Evolutionary conservation across 1,140 invertebrate genomes (phyloP).

Genomic region (Aricia agestis): DNA sequence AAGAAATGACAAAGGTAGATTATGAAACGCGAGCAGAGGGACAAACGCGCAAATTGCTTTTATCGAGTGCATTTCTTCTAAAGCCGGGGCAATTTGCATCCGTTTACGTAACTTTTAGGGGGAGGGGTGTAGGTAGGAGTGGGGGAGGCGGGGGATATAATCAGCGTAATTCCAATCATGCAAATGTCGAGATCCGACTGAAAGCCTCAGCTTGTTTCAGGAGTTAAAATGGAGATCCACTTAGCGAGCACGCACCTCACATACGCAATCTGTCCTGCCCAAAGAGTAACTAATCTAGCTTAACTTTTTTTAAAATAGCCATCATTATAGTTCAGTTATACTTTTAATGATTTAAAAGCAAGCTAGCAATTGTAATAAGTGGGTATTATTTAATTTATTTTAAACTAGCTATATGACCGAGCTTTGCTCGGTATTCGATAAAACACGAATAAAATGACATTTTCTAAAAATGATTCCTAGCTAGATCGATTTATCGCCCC

Average conservation of each 20-base stretch:
- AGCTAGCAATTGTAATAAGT: too few species aligned
- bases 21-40: too few species aligned
- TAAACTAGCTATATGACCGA: too few species aligned
- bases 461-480: too few species aligned
- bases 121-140: conserved; percentile 27
- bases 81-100: conserved; percentile 66
- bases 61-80: conserved; percentile 26
- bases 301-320: too few species aligned
- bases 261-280: conserved; percentile 65
- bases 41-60: not conserved
- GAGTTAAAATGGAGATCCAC: conserved; percentile 75
- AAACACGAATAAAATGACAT: too few species aligned
- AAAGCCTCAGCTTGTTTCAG: conserved; percentile 75
- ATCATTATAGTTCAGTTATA: too few species aligned
- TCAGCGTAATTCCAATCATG: conserved; percentile 75
- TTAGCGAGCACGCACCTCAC: conserved; percentile 68
- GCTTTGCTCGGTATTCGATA: too few species aligned
- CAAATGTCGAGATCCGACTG: conserved; percentile 73
- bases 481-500: too few species aligned
- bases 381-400: too few species aligned
- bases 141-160: conserved; percentile 43
- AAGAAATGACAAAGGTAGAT: not conserved
- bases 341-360: too few species aligned
- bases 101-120: conserved; percentile 53
- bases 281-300: conserved; percentile 38